Percentiles rank a stretch among this genome's conserved stretches.
These are phyloP conservation scores for Orcinus orca DNA, from an alignment of 2,113 vertebrate genomes.

Conservation along the genomic window DNA sequence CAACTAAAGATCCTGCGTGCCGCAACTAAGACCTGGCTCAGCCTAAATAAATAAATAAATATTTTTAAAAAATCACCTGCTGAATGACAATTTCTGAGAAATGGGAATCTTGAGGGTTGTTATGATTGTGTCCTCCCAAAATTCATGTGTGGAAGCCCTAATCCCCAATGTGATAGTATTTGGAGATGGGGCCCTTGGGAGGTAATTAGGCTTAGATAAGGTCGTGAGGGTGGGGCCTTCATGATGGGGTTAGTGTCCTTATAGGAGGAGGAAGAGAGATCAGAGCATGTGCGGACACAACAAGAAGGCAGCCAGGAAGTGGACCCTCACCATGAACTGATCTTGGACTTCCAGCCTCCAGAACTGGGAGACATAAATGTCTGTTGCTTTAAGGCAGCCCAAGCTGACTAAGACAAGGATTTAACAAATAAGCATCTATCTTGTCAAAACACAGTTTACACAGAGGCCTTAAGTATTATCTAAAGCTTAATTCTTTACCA, in stretches of 20 bases:
- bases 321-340: rapidly evolving
- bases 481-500: not conserved
- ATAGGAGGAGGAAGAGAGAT: not conserved
- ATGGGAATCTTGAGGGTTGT: not conserved
- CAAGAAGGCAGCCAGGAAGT: not conserved
- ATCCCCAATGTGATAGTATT: rapidly evolving
- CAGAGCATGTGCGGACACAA: not conserved
- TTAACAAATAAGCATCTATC: not conserved
- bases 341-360: not conserved
- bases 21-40: too few relatives aligned
- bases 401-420: not conserved
- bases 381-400: not conserved
- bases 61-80: too few relatives aligned
- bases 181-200: not conserved
- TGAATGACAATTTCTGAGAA: not conserved
- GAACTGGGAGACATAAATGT: not conserved
- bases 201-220: not conserved
- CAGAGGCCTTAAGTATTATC: not conserved
- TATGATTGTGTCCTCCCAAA: not conserved
- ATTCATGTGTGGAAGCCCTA: not conserved
- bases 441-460: not conserved
- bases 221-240: not conserved
- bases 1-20: too few relatives aligned
- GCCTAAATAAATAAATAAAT: too few relatives aligned
- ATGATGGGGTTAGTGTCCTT: not conserved